Evolutionary conservation across 2,113 vertebrate species (phyloP), one percentile per base, ranked within the genome.

Genomic region (Zosterops borbonicus): DNA sequence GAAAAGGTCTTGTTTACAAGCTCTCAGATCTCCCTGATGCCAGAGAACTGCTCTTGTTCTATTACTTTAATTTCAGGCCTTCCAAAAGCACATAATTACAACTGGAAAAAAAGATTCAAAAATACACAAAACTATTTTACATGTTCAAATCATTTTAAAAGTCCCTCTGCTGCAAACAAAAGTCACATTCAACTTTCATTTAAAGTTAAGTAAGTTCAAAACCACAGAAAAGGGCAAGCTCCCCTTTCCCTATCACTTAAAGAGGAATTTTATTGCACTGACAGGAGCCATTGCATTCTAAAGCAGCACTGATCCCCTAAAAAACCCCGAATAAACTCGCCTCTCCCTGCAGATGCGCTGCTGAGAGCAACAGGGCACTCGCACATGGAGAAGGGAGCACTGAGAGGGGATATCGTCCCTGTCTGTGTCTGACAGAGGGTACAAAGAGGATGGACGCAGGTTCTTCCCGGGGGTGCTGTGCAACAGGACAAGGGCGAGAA

Each of bases 41-140:
- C 37, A 58, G 19, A 39, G 27, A 74, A 56, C 13, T 5, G 3
- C 13, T 46, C 41, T 49, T 18, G 31, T 37, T 64, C 55, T 35
- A 46, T 12, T 21, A 22, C 22, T 41, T 73, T 5, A 44, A 29
- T 25, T 44, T 55, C 12, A 44, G 7, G 7, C 16, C 28, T 62
- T 47, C 50, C 49, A 14, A 53, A 42, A 1, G 4, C 59, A 49
- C 10, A 42, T 15, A 71, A 71, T 13, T 25, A 41, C 7, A 59
- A 35, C 4, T 11, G 9, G 1, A 14, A 29, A 52, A 62, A 39
- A 29, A 22, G 4, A 25, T 1, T 18, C 2, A 67, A 37, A 62
- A 46, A 8, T 1, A 58, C 4, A 35, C 0, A 0, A n/a, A 42
- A 46, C 11, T 1, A 73, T 33, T 63, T 52, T 10, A 71, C 47